These are phyloP conservation scores for Myrmecophaga tridactyla DNA, from an alignment of 2,113 vertebrate species.

Conservation along the genomic window DNA sequence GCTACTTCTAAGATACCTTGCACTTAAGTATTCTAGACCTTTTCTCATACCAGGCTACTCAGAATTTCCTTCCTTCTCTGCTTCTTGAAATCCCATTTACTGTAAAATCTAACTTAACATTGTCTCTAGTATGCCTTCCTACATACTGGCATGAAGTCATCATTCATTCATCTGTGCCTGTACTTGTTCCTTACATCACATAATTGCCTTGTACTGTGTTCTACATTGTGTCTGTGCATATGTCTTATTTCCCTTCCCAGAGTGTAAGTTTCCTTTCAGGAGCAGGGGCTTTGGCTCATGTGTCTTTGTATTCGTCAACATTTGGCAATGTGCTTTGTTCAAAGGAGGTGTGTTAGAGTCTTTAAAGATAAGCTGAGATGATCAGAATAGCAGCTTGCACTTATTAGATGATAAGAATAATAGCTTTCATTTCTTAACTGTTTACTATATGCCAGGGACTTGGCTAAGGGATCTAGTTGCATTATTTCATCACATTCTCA, in stretches of 20 bases:
- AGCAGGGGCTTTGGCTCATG: background rate
- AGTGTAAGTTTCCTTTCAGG: background rate
- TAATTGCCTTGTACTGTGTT: background rate
- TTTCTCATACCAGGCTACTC: background rate
- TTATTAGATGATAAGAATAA: background rate
- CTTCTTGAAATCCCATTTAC: background rate
- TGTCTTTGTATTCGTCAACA: background rate
- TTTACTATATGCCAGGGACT: background rate
- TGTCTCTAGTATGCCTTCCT: background rate
- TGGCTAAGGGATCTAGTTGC: background rate
- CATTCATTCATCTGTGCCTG: background rate
- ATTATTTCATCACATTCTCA: background rate
- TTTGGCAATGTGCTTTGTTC: background rate
- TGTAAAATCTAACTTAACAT: background rate
- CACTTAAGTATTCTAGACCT: background rate
- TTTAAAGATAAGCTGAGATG: background rate
- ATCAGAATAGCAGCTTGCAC: background rate
- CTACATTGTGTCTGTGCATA: too few relatives aligned
- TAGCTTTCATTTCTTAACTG: background rate
- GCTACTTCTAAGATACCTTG: background rate
- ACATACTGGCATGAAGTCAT: background rate
- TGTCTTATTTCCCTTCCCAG: background rate
- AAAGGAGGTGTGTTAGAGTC: background rate
- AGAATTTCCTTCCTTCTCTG: background rate
- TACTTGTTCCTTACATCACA: background rate